These are phyloP conservation scores for Echeneis naucrates DNA, from an alignment of 2,797 vertebrate genomes.

Conservation along the genomic window DNA sequence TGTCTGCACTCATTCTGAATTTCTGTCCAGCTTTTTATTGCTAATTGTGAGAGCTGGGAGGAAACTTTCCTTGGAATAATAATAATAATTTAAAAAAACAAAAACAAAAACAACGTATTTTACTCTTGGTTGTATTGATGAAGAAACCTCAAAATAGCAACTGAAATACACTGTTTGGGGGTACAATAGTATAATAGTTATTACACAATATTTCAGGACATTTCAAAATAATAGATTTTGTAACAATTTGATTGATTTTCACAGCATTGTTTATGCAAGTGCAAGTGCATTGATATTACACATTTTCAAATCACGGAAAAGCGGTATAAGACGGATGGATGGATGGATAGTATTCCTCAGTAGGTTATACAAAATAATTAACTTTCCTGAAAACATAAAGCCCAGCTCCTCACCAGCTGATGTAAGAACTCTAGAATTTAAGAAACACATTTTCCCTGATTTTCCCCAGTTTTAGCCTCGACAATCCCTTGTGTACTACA, in stretches of 20 bases:
- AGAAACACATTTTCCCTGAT: slow-evolving; percentile 5
- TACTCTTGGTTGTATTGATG: neutral
- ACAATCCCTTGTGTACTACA: slow-evolving; percentile 9
- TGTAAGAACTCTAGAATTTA: neutral
- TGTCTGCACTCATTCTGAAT: neutral
- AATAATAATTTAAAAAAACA: too few species aligned
- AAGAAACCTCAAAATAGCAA: slow-evolving; percentile 2
- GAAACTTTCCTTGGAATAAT: slow-evolving; percentile 9
- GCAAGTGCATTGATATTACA: neutral
- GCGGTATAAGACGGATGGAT: too few species aligned
- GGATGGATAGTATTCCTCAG: too few species aligned
- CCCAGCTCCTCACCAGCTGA: neutral
- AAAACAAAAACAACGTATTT: too few species aligned
- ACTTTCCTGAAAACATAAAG: neutral
- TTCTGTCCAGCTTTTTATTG: neutral
- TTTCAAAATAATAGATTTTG: neutral
- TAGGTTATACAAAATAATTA: neutral
- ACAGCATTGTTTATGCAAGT: too few species aligned
- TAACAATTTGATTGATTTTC: too few species aligned
- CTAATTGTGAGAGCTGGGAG: slow-evolving; percentile 14
- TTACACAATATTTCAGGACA: neutral
- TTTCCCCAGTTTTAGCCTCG: neutral
- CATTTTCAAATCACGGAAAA: neutral
- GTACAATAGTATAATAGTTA: neutral
- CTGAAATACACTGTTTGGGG: neutral